A percentile compares a stretch with the other conserved stretches of the same genome.
Evolutionary conservation across 2,888 invertebrate species (phyloP).

Genomic region (Rutpela maculata): DNA sequence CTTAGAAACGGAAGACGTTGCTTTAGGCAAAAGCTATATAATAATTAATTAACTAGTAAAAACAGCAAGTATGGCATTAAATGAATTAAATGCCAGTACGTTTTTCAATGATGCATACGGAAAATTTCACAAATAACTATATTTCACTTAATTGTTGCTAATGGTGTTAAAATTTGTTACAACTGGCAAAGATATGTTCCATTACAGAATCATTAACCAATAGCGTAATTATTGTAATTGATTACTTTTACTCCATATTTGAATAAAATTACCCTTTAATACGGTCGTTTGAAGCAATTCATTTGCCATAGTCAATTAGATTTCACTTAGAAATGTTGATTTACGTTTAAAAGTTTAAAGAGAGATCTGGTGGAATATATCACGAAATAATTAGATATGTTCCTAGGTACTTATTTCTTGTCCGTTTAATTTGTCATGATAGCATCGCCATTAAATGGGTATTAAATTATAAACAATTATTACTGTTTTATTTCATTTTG

Average conservation of each 20-base stretch:
- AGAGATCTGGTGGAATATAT: not conserved
- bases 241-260: conserved; percentile 58
- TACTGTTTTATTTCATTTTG: no score
- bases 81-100: conserved; percentile 32
- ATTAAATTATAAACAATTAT: no score
- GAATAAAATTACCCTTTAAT: conserved; percentile 52
- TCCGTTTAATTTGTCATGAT: no score
- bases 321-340: conserved; percentile 24
- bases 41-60: conserved; percentile 50
- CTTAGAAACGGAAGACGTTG: conserved; percentile 55
- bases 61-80: conserved; percentile 34
- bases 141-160: conserved; percentile 53
- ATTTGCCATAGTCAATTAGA: conserved; percentile 42
- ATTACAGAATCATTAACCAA: conserved; percentile 56
- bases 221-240: conserved; percentile 58
- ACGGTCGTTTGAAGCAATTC: conserved; percentile 45
- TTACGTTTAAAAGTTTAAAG: conserved; percentile 10
- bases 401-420: not conserved
- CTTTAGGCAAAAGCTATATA: conserved; percentile 55
- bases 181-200: conserved; percentile 49
- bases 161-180: conserved; percentile 56
- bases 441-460: no score
- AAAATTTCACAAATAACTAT: conserved; percentile 55
- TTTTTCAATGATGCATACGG: conserved; percentile 52
- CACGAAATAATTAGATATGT: not conserved